A percentile compares a stretch with the other conserved stretches of the same genome.
These are phyloP conservation scores for Eonycteris spelaea DNA, from an alignment of 2,113 vertebrate species.

Conservation along the genomic window DNA sequence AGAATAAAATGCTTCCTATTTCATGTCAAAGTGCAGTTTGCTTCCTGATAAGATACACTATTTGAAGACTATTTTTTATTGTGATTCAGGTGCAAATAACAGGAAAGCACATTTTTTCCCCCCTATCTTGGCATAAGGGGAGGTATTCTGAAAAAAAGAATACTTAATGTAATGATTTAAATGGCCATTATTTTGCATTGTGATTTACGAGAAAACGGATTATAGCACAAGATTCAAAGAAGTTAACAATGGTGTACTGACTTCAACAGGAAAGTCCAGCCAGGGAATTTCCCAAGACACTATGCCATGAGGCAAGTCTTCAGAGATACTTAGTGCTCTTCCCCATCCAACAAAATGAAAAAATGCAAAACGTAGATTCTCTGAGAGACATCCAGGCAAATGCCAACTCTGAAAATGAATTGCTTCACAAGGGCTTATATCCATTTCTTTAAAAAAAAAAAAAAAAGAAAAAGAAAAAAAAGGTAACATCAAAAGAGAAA, in stretches of 20 bases:
- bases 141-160: constrained; percentile 53
- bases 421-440: background rate
- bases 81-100: constrained; percentile 73
- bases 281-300: constrained; percentile 53
- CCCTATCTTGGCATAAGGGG: constrained; percentile 38
- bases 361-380: background rate
- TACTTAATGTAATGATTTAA: constrained; percentile 24
- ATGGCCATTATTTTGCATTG: background rate
- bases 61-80: constrained; percentile 58
- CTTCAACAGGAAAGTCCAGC: background rate
- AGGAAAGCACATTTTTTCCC: constrained; percentile 65
- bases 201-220: constrained; percentile 37
- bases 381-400: background rate
- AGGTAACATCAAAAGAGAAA: background rate
- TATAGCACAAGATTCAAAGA: background rate
- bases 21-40: constrained; percentile 51
- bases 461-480: background rate
- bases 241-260: constrained; percentile 20
- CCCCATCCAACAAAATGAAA: background rate
- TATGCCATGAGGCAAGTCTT: background rate
- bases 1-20: constrained; percentile 33
- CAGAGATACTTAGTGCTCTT: background rate
- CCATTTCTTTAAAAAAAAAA: background rate
- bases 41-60: constrained; percentile 66
- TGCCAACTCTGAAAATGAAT: background rate